Evolutionary conservation across 2,797 vertebrate genomes (phyloP).

Genomic region (Synaphobranchus kaupii): DNA sequence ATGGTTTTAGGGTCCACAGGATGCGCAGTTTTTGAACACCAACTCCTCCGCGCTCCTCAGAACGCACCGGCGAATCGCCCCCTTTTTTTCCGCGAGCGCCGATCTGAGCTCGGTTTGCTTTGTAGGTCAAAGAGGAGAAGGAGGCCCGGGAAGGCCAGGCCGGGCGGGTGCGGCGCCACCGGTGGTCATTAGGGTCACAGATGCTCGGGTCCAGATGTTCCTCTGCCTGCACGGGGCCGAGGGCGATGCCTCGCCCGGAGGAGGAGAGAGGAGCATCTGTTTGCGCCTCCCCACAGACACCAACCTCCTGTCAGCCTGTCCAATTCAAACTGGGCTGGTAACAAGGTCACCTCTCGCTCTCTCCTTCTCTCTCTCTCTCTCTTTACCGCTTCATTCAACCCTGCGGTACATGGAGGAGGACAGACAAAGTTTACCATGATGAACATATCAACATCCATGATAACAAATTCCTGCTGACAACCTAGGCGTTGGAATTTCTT

Average conservation of each 20-base stretch:
- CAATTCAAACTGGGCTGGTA: conserved; percentile 72
- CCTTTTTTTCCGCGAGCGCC: background rate
- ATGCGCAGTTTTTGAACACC: background rate
- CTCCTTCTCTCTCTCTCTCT: conserved; percentile 19
- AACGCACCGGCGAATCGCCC: too few relatives aligned
- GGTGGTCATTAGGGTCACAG: conserved; percentile 75
- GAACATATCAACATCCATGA: background rate
- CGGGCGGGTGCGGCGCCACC: conserved; percentile 48
- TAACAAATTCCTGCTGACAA: background rate
- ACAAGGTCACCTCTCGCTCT: conserved; percentile 67
- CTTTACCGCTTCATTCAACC: background rate
- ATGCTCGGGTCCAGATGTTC: conserved; percentile 62
- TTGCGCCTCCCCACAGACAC: conserved; percentile 76
- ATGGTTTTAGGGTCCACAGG: background rate
- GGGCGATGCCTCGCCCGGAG: conserved; percentile 70
- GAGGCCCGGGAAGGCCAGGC: conserved; percentile 43
- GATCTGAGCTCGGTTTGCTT: conserved; percentile 43
- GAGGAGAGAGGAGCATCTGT: conserved; percentile 77
- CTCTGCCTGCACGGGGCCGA: conserved; percentile 71
- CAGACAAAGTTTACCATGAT: background rate
- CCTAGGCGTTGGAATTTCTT: background rate
- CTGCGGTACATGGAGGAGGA: background rate
- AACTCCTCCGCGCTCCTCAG: background rate
- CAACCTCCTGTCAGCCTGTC: conserved; percentile 75
- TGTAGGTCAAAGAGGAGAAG: conserved; percentile 54